Evolutionary conservation across 2,113 vertebrate genomes (phyloP), one percentile per base, ranked within the genome.

Genomic region (Orycteropus afer): DNA sequence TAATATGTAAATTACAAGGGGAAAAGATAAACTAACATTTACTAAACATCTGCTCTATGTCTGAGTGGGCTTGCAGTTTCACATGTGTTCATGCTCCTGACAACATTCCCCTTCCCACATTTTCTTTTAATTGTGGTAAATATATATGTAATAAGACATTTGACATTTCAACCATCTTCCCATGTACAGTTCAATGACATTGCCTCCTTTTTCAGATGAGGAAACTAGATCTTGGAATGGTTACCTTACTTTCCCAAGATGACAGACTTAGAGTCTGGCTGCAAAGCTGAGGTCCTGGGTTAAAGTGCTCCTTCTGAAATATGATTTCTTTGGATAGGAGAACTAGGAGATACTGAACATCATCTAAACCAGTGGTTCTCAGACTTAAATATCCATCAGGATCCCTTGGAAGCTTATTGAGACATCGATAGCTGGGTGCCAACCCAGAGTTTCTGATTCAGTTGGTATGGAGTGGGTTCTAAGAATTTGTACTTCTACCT

Each of bases 61-160:
- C 23, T 29, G 3, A n/a, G 1, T 57, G 3, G 11, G 29, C 12
- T n/a, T 63, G 11, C 32, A 45, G 59, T 65, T 65, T 40, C 29
- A 0, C 3, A 5, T 81, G 0, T 2, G 4, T 27, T 7, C 20
- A 1, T 17, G 15, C 76, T 55, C 67, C 42, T 57, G 32, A 29
- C 32, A 25, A 32, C 32, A 27, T 34, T 17, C 14, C 57, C 57
- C 57, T 15, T 20, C 57, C 57, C 57, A 5, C 57, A 29, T 29
- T 11, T 5, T 69, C 12, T 69, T 69, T 6, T 18, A 15, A n/a
- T 69, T 17, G 63, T 67, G 34, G 12, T n/a, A 37, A 37, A 37
- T 37, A 69, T 7, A 20, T 37, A 37, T 10, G 61, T 37, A 17
- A n/a, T 32, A 37, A n/a, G n/a, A 71, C 15, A n/a, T n/a, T 37